Conservation (phyloP, 2,888 invertebrate species). For the Saturnia pavonia region DNA sequence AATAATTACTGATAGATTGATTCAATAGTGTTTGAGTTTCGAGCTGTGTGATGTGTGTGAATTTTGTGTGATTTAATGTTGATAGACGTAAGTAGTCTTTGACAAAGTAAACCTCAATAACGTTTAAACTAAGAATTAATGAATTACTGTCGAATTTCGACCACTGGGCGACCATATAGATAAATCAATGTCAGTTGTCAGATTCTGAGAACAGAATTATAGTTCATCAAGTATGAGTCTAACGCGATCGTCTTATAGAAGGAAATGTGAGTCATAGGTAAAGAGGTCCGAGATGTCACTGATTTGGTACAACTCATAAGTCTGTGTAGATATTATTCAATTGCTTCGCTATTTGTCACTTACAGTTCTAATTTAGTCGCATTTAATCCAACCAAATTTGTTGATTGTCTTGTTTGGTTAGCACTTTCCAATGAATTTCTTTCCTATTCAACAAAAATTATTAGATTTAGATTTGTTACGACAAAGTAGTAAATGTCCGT, state of each 20-base stretch:
- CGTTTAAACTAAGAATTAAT: too few relatives aligned
- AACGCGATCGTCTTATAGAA: neutral
- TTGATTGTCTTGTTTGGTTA: neutral
- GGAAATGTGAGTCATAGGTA: conserved; percentile 2
- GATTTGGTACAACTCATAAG: neutral
- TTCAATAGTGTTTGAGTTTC: too few relatives aligned
- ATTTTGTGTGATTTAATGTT: too few relatives aligned
- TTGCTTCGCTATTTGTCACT: neutral
- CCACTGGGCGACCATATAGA: too few relatives aligned
- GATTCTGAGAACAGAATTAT: conserved; percentile 6
- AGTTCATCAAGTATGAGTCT: conserved; percentile 1
- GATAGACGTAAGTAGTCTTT: too few relatives aligned
- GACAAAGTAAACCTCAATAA: too few relatives aligned
- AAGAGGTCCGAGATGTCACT: neutral
- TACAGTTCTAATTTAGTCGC: neutral
- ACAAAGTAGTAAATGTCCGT: too few relatives aligned
- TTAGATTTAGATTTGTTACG: too few relatives aligned
- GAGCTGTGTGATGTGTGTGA: too few relatives aligned
- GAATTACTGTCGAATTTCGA: too few relatives aligned
- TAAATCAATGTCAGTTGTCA: neutral
- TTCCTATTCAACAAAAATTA: neutral
- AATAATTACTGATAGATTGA: too few relatives aligned
- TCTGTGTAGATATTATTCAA: neutral
- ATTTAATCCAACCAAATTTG: neutral
- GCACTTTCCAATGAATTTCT: neutral